phyloP scores from a whole-genome alignment of 2,797 vertebrate species.

The Trachops cirrhosus region DNA sequence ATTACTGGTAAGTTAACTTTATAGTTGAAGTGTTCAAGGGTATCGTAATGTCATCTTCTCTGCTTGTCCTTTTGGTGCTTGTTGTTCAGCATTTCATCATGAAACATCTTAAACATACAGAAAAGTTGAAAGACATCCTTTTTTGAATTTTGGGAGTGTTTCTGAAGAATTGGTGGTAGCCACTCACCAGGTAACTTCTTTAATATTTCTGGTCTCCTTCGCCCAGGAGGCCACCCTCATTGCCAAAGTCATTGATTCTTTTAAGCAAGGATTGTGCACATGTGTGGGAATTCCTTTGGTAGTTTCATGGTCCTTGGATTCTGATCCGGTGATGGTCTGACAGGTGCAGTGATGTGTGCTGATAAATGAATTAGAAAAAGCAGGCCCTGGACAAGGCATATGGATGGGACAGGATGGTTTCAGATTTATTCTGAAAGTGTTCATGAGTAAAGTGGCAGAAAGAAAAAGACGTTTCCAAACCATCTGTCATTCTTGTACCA shows the following conservation, averaged over 20 bases:
- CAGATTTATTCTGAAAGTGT: background rate
- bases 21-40: background rate
- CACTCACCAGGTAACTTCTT: background rate
- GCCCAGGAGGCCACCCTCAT: background rate
- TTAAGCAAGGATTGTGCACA: background rate
- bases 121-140: background rate
- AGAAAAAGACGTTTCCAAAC: background rate
- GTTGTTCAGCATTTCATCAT: background rate
- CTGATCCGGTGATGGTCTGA: background rate
- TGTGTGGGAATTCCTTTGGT: background rate
- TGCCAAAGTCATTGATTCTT: background rate
- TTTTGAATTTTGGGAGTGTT: background rate
- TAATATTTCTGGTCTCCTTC: background rate
- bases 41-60: background rate
- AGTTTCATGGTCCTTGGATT: background rate
- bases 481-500: background rate
- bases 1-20: conserved; percentile 91
- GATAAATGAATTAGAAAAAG: background rate
- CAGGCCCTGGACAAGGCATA: background rate
- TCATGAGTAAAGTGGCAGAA: background rate
- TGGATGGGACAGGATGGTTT: background rate
- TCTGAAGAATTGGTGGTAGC: background rate
- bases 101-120: background rate
- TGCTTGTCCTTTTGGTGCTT: background rate
- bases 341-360: background rate